Base-by-base conservation (phyloP, 2,888 invertebrate genomes). In the Blastobasis lacticolella region DNA sequence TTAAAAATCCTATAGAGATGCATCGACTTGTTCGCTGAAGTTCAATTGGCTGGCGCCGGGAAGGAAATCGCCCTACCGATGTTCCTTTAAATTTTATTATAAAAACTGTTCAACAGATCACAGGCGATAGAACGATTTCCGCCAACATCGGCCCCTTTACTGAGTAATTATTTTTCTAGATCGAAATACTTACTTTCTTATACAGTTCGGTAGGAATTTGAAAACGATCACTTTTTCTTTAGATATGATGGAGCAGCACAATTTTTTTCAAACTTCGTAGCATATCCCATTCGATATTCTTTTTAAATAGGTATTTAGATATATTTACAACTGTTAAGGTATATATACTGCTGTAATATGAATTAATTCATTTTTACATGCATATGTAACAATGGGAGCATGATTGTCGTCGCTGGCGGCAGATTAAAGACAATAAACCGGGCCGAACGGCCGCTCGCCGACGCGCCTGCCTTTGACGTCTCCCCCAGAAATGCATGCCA, bases 341-440 rank as follows among this genome's bases (percentile, higher is more conserved):
- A 3, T 23, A 23, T 3, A 23, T 23, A 3, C 23, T 2, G 23
- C 23, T 23, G 23, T 23, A 23, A 23, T 23, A 23, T 23, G 1
- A 23, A 3, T 23, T 3, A 23, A 23, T 23, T 23, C 23, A 57
- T 50, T 56, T 56, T 53, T 52, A 53, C 45, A 46, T 10, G 6
- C 51, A 46, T 41, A 49, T 45, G 45, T 48, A 53, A 51, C 51
- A 56, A 56, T 55, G 57, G 55, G 52, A 43, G 45, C 54, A 55
- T 53, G 48, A 46, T 42, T 51, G 50, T 51, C 52, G 49, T 56
- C 54, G n/a, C n/a, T 54, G 56, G 50, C 46, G 56, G 48, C 54
- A 41, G 62, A 64, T 65, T 63, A 60, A 62, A 66, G 62, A 67
- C 69, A 69, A 69, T 71, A 67, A 66, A 66, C 59, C 53, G 57